phyloP scores from a whole-genome alignment of 2,888 invertebrate genomes.

The Tillus elongatus region DNA sequence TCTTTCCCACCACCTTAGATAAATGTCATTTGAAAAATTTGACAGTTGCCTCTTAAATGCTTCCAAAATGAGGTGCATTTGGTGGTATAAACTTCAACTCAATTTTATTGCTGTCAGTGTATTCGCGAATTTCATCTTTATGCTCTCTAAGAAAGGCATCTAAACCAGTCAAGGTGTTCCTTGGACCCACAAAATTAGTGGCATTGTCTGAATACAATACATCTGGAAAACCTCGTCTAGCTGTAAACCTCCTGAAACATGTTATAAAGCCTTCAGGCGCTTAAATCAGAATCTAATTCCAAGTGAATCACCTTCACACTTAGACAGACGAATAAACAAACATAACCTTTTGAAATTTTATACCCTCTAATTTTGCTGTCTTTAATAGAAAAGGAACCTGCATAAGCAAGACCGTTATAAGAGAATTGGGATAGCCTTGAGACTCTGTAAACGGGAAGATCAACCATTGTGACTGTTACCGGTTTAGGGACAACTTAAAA shows the following conservation, averaged over 20 bases:
- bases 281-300: no score
- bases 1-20: slow-evolving; percentile 1
- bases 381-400: neutral
- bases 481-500: slow-evolving; percentile 1
- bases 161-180: neutral
- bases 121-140: neutral
- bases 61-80: slow-evolving; percentile 4
- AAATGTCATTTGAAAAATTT: slow-evolving; percentile 3
- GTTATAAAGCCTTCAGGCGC: no score
- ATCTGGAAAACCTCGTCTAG: no score
- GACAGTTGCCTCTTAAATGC: slow-evolving; percentile 1
- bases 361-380: neutral
- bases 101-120: neutral
- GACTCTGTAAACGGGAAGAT: neutral
- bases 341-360: neutral
- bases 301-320: no score
- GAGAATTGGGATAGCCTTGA: neutral
- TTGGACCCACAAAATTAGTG: no score
- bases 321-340: slow-evolving; percentile 1
- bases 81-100: neutral
- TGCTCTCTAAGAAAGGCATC: neutral
- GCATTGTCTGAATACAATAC: no score
- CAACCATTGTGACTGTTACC: neutral
- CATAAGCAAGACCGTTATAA: neutral
- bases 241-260: no score